These are phyloP conservation scores for Craniophora ligustri DNA, from an alignment of 2,888 invertebrate species.

Conservation along the genomic window DNA sequence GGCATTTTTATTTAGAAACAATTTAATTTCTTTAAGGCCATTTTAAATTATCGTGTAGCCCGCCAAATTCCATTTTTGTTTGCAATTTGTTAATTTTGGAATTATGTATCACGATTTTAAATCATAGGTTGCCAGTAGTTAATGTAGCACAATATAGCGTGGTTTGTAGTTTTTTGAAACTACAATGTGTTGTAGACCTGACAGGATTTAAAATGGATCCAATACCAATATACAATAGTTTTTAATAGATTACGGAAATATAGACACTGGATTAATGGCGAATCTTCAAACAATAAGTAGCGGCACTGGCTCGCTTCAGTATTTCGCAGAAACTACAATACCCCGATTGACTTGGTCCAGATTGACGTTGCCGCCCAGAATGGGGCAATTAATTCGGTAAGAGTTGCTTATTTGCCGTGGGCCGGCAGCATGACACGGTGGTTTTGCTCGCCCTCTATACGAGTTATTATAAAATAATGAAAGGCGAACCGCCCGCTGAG, in stretches of 20 bases:
- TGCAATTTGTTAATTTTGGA: no score
- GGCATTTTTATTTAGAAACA: no score
- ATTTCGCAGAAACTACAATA: slow-evolving; percentile 69
- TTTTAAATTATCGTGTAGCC: no score
- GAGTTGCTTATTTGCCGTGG: slow-evolving; percentile 76
- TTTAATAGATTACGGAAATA: not conserved
- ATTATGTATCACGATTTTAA: no score
- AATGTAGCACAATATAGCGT: no score
- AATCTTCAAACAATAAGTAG: slow-evolving; percentile 29
- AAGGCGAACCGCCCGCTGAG: slow-evolving; percentile 86
- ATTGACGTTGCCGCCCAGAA: slow-evolving; percentile 84
- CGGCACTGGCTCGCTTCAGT: slow-evolving; percentile 26
- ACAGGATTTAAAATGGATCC: no score
- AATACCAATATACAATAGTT: no score
- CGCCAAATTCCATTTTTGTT: no score
- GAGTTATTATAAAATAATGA: slow-evolving; percentile 89
- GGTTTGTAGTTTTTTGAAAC: no score
- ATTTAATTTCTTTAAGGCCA: no score
- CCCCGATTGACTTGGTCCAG: slow-evolving; percentile 59
- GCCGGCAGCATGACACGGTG: slow-evolving; percentile 80
- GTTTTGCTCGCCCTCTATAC: slow-evolving; percentile 80
- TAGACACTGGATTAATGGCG: not conserved
- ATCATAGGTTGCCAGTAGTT: no score
- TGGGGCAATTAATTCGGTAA: slow-evolving; percentile 85
- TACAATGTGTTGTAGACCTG: no score